Percentiles rank a stretch among this genome's conserved stretches.
Conservation (phyloP, 2,113 vertebrate genomes). For the Telmatochromis brichardi region DNA sequence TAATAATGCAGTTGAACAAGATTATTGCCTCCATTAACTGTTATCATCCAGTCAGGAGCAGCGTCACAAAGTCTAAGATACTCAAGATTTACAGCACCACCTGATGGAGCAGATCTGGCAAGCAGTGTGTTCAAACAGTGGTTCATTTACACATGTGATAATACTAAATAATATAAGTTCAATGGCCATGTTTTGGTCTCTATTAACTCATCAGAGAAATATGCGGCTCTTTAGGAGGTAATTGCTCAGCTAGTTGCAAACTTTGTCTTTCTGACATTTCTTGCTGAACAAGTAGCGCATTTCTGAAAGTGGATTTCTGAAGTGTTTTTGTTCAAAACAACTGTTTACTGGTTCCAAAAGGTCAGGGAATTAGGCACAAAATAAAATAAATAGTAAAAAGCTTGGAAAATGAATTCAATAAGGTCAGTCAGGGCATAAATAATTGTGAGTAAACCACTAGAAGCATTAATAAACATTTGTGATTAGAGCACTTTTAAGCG, state of each 20-base stretch:
- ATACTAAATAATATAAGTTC: not conserved
- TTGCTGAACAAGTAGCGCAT: not conserved
- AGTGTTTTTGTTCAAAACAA: not conserved
- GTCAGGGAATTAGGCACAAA: not conserved
- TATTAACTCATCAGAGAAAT: not conserved
- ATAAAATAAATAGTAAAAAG: not conserved
- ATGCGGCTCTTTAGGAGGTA: not conserved
- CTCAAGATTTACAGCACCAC: not conserved
- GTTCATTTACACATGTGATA: not conserved
- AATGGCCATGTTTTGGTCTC: not conserved
- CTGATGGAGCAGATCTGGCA: not conserved
- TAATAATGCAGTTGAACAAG: not conserved
- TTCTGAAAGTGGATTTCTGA: not conserved
- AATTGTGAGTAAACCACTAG: not conserved
- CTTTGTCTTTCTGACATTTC: not conserved
- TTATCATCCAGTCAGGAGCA: not conserved
- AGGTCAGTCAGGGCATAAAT: not conserved
- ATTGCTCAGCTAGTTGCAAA: not conserved
- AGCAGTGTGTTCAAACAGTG: not conserved
- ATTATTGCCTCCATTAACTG: not conserved
- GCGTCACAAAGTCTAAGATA: not conserved
- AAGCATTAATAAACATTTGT: not conserved
- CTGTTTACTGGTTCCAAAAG: not conserved
- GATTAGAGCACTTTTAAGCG: not conserved
- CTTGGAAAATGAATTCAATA: not conserved